Evolutionary conservation across 2,797 vertebrate genomes (phyloP).

Genomic region (Bradypodion ventrale): DNA sequence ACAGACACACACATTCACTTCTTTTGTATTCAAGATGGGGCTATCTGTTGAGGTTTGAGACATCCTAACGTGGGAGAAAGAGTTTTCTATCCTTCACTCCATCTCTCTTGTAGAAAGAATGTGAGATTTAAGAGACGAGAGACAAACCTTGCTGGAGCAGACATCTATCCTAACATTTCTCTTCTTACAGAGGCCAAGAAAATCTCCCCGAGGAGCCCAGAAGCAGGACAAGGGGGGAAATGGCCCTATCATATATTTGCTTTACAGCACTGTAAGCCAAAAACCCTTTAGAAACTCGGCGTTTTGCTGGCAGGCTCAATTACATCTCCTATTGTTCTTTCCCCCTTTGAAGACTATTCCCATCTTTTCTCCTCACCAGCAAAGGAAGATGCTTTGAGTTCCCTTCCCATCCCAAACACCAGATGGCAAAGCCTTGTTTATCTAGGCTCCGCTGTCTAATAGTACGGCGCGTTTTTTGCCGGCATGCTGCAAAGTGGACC

Average conservation of each 20-base stretch:
- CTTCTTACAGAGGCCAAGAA: background rate
- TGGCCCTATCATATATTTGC: too few relatives aligned
- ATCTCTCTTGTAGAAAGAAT: too few relatives aligned
- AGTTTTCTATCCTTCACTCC: too few relatives aligned
- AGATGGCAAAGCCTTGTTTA: background rate
- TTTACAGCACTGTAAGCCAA: background rate
- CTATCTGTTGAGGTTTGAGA: background rate
- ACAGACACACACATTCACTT: too few relatives aligned
- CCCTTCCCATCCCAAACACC: background rate
- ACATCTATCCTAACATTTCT: background rate
- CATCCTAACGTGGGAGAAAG: background rate
- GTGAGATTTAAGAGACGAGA: background rate
- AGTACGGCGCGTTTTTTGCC: background rate
- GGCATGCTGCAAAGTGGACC: slow-evolving; percentile 4
- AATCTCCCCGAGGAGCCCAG: background rate
- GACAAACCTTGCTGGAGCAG: background rate
- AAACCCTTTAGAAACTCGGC: background rate
- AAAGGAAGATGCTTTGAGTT: background rate
- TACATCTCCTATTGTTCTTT: background rate
- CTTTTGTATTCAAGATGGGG: too few relatives aligned
- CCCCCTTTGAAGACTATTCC: background rate
- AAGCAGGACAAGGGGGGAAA: too few relatives aligned
- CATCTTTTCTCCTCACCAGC: background rate
- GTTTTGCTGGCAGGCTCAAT: background rate
- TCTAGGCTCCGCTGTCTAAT: slow-evolving; percentile 16